Base-by-base conservation (phyloP, 1,140 invertebrate genomes). In the Trichogramma pretiosum region DNA sequence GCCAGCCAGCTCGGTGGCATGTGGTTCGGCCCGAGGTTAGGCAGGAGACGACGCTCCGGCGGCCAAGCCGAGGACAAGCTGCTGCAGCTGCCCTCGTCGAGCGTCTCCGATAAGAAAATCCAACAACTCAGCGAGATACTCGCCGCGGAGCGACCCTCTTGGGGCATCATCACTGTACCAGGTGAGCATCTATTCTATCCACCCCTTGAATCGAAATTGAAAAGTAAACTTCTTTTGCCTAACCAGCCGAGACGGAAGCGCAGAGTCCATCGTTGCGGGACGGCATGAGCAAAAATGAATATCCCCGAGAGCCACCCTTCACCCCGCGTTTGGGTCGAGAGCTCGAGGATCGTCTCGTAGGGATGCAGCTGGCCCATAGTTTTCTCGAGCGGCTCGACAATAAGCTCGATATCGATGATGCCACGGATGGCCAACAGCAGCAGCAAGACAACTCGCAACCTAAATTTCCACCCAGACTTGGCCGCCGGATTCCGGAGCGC, bases 11-110 rank as follows among this genome's bases (percentile, higher is more conserved):
- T 57, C 5, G 59, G 61, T 13, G 63, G 61, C 19, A 64, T 72
- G 56, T 72, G 69, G 69, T 70, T 72, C 35, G 69, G 69, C 0
- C 69, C 69, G 0, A 58, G 69, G 45, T 48, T 72, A 1, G 69
- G 69, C 14, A 60, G 61, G 41, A 57, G 65, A 35, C 66, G 60
- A 26, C 62, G 62, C 48, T 61, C 66, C 13, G n/a, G n/a, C n/a
- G n/a, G n/a, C n/a, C n/a, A n/a, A n/a, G n/a, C n/a, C n/a, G 56
- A 55, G 5, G 54, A 55, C 9, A 63, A 58, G 19, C 26, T 50
- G 21, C n/a, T n/a, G n/a, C n/a, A n/a, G n/a, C n/a, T n/a, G n/a
- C n/a, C n/a, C n/a, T n/a, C n/a, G n/a, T n/a, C n/a, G n/a, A n/a
- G n/a, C n/a, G 50, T 13, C 49, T 48, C 8, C 18, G 50, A 13